Evolutionary conservation across 2,113 vertebrate species (phyloP).

Genomic region (Sebastes fasciatus): DNA sequence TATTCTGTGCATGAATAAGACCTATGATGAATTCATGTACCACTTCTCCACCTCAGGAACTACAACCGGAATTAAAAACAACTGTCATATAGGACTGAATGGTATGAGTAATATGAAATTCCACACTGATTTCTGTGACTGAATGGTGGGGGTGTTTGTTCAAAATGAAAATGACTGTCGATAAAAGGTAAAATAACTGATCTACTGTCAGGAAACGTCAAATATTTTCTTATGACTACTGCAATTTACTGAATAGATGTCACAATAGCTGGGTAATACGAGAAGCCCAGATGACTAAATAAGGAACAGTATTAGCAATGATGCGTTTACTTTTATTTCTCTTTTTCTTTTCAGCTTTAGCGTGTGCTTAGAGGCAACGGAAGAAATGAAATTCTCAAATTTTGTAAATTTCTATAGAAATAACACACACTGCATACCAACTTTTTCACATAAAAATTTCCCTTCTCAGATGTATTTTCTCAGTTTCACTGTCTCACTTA

Average conservation of each 20-base stretch:
- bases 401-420: neutral
- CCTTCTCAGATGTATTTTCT: slow-evolving; percentile 19
- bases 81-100: neutral
- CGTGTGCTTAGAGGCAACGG: neutral
- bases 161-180: slow-evolving; percentile 38
- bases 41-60: slow-evolving; percentile 15
- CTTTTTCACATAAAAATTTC: neutral
- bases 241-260: neutral
- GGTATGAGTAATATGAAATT: slow-evolving; percentile 67
- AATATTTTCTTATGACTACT: slow-evolving; percentile 11
- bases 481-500: slow-evolving; percentile 26
- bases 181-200: slow-evolving; percentile 33
- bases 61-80: slow-evolving; percentile 26
- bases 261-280: slow-evolving; percentile 14
- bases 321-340: neutral
- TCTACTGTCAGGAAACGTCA: slow-evolving; percentile 59
- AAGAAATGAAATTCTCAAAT: neutral
- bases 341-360: neutral
- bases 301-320: neutral
- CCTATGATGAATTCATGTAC: neutral
- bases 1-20: neutral
- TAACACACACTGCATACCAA: neutral
- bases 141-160: neutral
- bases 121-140: slow-evolving; percentile 51
- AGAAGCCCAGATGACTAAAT: slow-evolving; percentile 12